These are phyloP conservation scores for Camelus dromedarius DNA, from an alignment of 2,113 vertebrate species.

Conservation along the genomic window DNA sequence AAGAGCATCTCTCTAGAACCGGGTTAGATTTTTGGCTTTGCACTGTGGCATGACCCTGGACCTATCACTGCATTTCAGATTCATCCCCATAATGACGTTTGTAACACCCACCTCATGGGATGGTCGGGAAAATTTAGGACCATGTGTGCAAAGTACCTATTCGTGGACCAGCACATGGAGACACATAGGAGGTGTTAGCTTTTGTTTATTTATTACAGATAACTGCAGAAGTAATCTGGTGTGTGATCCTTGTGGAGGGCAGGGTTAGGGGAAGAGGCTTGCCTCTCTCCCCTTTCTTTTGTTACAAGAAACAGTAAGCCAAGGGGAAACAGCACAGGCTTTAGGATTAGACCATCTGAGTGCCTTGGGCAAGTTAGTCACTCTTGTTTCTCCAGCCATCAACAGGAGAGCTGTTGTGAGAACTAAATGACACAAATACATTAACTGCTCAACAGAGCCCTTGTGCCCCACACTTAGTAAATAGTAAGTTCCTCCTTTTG, in stretches of 20 bases:
- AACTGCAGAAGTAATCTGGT: background rate
- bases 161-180: background rate
- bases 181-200: background rate
- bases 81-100: background rate
- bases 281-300: background rate
- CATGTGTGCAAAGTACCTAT: background rate
- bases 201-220: background rate
- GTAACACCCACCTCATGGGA: background rate
- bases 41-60: background rate
- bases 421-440: background rate
- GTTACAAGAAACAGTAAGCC: background rate
- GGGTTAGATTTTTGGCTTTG: background rate
- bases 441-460: background rate
- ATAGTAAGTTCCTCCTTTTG: background rate
- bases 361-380: background rate
- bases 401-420: background rate
- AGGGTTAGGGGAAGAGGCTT: no score
- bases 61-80: background rate
- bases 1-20: background rate
- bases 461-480: background rate
- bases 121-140: background rate
- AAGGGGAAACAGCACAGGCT: background rate
- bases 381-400: background rate
- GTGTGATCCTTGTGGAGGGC: no score
- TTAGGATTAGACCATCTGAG: background rate